These are phyloP conservation scores for Ascaphus truei DNA, from an alignment of 2,113 vertebrate genomes.

Conservation along the genomic window DNA sequence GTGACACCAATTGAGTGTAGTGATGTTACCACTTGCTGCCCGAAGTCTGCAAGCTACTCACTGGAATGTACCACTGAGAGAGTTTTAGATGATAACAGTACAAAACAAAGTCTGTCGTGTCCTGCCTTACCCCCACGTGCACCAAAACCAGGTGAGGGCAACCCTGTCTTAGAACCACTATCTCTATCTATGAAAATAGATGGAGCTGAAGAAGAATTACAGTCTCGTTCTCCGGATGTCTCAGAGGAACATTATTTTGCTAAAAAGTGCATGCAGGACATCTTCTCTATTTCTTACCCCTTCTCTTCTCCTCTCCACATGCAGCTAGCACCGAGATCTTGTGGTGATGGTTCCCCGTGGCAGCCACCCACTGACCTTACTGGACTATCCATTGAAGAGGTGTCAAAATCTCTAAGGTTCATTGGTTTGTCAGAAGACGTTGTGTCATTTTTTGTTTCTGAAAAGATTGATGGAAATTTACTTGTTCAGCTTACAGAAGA, in stretches of 20 bases:
- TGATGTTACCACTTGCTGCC: conserved; percentile 57
- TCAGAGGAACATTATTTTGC: conserved; percentile 61
- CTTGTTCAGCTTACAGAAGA: conserved; percentile 93
- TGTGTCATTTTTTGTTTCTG: conserved; percentile 79
- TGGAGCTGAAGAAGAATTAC: conserved; percentile 62
- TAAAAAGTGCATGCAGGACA: conserved; percentile 64
- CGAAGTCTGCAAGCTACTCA: conserved; percentile 87
- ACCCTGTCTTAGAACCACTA: conserved; percentile 51
- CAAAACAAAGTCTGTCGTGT: conserved; percentile 87
- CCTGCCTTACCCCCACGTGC: conserved; percentile 87
- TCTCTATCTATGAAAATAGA: conserved; percentile 60
- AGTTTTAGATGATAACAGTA: conserved; percentile 53
- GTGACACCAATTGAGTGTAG: conserved; percentile 50
- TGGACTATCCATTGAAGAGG: conserved; percentile 88
- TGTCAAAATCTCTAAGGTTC: conserved; percentile 86
- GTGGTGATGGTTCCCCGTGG: conserved; percentile 78
- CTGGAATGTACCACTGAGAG: conserved; percentile 78
- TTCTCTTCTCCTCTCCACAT: conserved; percentile 61
- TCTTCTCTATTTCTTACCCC: conserved; percentile 61
- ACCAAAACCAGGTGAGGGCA: conserved; percentile 67
- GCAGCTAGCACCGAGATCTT: conserved; percentile 61
- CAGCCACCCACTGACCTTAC: conserved; percentile 84
- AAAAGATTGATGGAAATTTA: conserved; percentile 95
- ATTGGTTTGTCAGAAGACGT: conserved; percentile 91
- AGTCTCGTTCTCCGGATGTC: conserved; percentile 53